A percentile compares a stretch with the other conserved stretches of the same genome.
Conservation (phyloP, 2,888 invertebrate species). For the Microctonus aethiopoides region DNA sequence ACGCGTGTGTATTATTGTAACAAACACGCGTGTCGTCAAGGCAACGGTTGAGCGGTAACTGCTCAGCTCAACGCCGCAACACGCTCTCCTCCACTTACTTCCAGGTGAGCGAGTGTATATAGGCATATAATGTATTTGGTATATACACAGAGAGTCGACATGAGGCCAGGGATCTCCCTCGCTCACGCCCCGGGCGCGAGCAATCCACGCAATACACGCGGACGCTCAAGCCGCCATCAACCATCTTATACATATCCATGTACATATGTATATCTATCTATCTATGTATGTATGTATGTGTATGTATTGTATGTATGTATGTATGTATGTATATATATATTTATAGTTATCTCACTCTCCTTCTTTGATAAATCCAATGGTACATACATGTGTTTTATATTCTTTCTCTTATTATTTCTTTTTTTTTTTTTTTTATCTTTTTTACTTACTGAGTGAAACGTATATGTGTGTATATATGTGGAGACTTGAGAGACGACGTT, state of each 20-base stretch:
- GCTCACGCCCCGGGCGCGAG: slow-evolving; percentile 64
- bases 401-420: slow-evolving; percentile 14
- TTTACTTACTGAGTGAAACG: slow-evolving; percentile 17
- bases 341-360: background rate
- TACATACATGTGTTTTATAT: background rate
- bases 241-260: slow-evolving; percentile 34
- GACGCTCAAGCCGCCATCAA: slow-evolving; percentile 59
- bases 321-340: slow-evolving; percentile 21
- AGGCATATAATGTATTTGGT: slow-evolving; percentile 3
- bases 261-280: slow-evolving; percentile 12
- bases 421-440: slow-evolving; percentile 25
- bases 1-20: slow-evolving; percentile 52
- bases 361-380: background rate
- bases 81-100: slow-evolving; percentile 39
- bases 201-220: slow-evolving; percentile 49
- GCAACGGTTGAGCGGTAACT: slow-evolving; percentile 67
- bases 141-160: background rate
- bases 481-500: slow-evolving; percentile 37
- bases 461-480: background rate
- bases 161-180: slow-evolving; percentile 45
- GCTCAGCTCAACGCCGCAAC: slow-evolving; percentile 49
- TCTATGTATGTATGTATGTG: slow-evolving; percentile 32
- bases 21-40: slow-evolving; percentile 61
- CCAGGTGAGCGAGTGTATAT: slow-evolving; percentile 20
- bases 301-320: too few species aligned